These are phyloP conservation scores for Salpingus planirostris DNA, from an alignment of 2,888 invertebrate genomes.

Conservation along the genomic window DNA sequence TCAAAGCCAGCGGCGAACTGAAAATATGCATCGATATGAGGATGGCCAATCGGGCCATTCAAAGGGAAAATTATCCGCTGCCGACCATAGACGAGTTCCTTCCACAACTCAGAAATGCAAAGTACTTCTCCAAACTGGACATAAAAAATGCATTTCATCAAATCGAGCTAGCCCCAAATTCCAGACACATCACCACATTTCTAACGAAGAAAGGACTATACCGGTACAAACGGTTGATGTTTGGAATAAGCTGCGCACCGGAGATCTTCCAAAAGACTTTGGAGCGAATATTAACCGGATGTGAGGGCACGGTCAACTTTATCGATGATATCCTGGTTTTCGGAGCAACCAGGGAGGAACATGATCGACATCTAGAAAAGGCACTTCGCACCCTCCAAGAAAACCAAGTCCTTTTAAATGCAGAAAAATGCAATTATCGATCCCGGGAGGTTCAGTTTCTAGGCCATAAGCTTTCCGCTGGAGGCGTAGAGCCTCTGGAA, in stretches of 20 bases:
- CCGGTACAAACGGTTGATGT: conserved; percentile 32
- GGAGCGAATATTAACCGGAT: conserved; percentile 25
- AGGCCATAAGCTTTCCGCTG: conserved; percentile 25
- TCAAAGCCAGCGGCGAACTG: too few relatives aligned
- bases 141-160: conserved; percentile 31
- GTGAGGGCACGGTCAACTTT: conserved; percentile 30
- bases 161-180: conserved; percentile 25
- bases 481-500: conserved; percentile 22
- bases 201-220: conserved; percentile 28
- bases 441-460: conserved; percentile 22
- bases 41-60: conserved; percentile 7
- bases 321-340: conserved; percentile 35
- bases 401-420: conserved; percentile 26
- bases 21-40: conserved; percentile 14
- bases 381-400: conserved; percentile 17
- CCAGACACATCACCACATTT: conserved; percentile 32
- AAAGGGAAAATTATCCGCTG: conserved; percentile 9
- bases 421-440: conserved; percentile 27
- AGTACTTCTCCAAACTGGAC: conserved; percentile 8
- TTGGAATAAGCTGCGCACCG: conserved; percentile 35
- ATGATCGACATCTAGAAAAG: conserved; percentile 23
- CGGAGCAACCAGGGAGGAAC: conserved; percentile 23
- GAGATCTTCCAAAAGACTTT: conserved; percentile 38
- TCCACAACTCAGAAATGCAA: conserved; percentile 8
- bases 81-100: conserved; percentile 13